These are phyloP conservation scores for Baronia brevicornis DNA, from an alignment of 2,888 invertebrate genomes.

Conservation along the genomic window DNA sequence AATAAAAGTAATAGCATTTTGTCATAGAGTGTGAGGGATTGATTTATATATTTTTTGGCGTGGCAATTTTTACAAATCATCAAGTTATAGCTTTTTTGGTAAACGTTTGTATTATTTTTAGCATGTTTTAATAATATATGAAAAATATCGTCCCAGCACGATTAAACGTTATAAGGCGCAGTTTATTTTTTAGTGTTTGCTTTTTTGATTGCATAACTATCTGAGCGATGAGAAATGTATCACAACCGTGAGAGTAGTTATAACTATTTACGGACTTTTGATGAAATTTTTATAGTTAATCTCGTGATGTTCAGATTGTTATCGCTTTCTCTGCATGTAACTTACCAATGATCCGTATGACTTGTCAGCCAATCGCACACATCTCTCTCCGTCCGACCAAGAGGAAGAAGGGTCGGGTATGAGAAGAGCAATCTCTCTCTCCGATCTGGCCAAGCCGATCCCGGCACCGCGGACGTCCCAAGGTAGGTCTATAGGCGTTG, in stretches of 20 bases:
- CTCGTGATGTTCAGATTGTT: constrained; percentile 8
- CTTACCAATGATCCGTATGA: constrained; percentile 32
- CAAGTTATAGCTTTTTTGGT: constrained; percentile 9
- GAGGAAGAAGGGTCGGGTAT: constrained; percentile 75
- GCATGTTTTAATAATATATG: constrained; percentile 13
- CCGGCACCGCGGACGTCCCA: constrained; percentile 78
- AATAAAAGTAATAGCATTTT: no score
- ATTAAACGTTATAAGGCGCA: no score
- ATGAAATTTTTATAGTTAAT: not conserved
- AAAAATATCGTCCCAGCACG: no score
- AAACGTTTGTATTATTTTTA: constrained; percentile 13
- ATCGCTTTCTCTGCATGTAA: constrained; percentile 19
- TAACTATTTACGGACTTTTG: not conserved
- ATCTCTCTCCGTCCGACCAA: constrained; percentile 46
- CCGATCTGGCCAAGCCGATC: constrained; percentile 80
- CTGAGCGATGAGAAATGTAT: constrained; percentile 1
- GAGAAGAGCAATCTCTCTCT: constrained; percentile 87
- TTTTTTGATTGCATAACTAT: constrained; percentile 11
- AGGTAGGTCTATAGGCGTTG: constrained; percentile 56
- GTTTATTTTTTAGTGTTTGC: constrained; percentile 10
- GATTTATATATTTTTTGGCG: constrained; percentile 24
- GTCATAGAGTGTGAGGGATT: no score
- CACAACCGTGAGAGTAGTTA: no score
- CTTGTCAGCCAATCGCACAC: constrained; percentile 46
- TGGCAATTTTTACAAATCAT: constrained; percentile 35